These are phyloP conservation scores for Neosilurus mollespiculum DNA, from an alignment of 2,797 vertebrate genomes.

Conservation along the genomic window DNA sequence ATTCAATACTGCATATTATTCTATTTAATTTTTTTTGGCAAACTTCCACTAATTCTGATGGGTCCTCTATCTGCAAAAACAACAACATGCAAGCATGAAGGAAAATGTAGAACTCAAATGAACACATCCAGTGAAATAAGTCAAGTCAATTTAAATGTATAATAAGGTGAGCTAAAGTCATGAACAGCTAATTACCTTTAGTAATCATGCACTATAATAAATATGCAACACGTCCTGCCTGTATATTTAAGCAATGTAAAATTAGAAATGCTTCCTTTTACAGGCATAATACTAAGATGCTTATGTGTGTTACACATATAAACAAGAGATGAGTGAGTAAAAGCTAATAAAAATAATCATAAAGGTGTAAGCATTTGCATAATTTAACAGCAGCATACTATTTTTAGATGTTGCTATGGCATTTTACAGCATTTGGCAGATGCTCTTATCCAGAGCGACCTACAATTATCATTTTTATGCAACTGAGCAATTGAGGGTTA, in stretches of 20 bases:
- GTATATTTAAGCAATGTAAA: background rate
- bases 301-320: background rate
- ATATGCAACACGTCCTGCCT: slow-evolving; percentile 14
- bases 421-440: background rate
- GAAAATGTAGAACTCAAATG: background rate
- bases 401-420: background rate
- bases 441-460: no score
- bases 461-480: no score
- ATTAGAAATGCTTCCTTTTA: background rate
- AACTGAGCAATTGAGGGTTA: no score
- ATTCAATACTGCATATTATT: background rate
- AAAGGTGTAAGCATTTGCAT: no score
- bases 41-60: background rate
- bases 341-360: background rate
- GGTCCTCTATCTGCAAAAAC: background rate
- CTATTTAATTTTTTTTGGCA: background rate
- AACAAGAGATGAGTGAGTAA: background rate
- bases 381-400: background rate
- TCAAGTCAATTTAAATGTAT: slow-evolving; percentile 49
- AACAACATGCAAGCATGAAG: background rate
- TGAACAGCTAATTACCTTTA: slow-evolving; percentile 48
- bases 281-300: background rate
- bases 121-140: slow-evolving; percentile 29
- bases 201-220: slow-evolving; percentile 45
- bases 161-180: slow-evolving; percentile 46